phyloP scores from a whole-genome alignment of 2,888 invertebrate species.

The Plagiodera versicolora region DNA sequence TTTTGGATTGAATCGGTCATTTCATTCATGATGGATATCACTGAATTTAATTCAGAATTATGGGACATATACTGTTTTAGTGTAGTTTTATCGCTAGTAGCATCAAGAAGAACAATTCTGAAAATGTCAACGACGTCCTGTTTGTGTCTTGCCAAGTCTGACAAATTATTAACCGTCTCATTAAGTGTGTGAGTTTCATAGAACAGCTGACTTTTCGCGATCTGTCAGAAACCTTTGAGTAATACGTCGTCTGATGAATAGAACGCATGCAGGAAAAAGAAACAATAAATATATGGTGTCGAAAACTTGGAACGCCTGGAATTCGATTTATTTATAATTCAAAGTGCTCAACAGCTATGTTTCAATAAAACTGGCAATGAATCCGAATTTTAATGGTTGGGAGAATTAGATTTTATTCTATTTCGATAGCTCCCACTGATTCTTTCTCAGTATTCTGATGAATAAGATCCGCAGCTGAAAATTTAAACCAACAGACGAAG shows the following conservation, averaged over 20 bases:
- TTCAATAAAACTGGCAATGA: not conserved
- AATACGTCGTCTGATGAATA: not conserved
- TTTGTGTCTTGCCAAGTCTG: conserved; percentile 23
- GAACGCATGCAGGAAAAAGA: not conserved
- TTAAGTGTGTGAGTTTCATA: conserved; percentile 13
- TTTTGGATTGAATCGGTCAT: too few relatives aligned
- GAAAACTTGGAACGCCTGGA: not conserved
- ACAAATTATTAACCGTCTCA: conserved; percentile 21
- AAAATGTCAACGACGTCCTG: conserved; percentile 25
- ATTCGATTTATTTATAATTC: not conserved
- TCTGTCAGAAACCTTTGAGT: not conserved
- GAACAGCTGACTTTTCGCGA: conserved; percentile 18
- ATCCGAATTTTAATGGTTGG: not conserved
- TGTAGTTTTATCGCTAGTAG: not conserved
- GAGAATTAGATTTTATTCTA: not conserved
- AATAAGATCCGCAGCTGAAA: too few relatives aligned
- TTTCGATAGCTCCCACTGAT: too few relatives aligned
- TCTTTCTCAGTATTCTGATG: too few relatives aligned
- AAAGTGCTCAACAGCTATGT: not conserved
- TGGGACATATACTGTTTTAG: not conserved
- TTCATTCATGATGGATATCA: too few relatives aligned
- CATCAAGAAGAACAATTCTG: conserved; percentile 12
- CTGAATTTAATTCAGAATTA: not conserved
- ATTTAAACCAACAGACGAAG: too few relatives aligned
- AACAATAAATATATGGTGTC: not conserved